phyloP scores from a whole-genome alignment of 2,888 invertebrate species.

The Drosophila nigritarsus region DNA sequence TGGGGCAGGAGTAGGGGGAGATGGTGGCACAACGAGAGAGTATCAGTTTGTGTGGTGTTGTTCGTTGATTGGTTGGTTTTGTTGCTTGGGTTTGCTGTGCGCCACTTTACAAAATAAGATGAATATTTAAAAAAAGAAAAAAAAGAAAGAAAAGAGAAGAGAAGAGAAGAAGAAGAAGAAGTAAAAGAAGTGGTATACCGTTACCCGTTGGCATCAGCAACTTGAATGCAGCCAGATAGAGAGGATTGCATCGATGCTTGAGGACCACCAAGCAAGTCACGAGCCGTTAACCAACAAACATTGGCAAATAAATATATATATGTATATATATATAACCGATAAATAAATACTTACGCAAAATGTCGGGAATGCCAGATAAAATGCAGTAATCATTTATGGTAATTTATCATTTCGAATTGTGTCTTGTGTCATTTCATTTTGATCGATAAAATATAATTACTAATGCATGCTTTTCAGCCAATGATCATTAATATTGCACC shows the following conservation, averaged over 20 bases:
- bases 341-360: background rate
- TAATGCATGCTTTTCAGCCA: background rate
- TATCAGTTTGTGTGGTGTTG: constrained; percentile 7
- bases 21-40: constrained; percentile 1
- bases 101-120: constrained; percentile 41
- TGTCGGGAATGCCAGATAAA: background rate
- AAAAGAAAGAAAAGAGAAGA: background rate
- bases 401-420: constrained; percentile 1
- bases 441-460: constrained; percentile 2
- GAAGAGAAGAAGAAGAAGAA: background rate
- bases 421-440: background rate
- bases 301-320: background rate
- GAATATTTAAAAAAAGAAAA: constrained; percentile 30
- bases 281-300: background rate
- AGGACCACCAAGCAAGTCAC: constrained; percentile 12
- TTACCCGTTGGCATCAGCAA: constrained; percentile 42
- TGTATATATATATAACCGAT: background rate
- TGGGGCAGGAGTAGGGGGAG: background rate
- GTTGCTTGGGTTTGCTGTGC: constrained; percentile 12
- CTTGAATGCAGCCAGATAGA: constrained; percentile 9
- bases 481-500: background rate
- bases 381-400: background rate
- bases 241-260: constrained; percentile 11
- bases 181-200: constrained; percentile 24
- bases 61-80: constrained; percentile 5